Evolutionary conservation across 2,888 invertebrate genomes (phyloP).

Genomic region (Uloborus plumipes): DNA sequence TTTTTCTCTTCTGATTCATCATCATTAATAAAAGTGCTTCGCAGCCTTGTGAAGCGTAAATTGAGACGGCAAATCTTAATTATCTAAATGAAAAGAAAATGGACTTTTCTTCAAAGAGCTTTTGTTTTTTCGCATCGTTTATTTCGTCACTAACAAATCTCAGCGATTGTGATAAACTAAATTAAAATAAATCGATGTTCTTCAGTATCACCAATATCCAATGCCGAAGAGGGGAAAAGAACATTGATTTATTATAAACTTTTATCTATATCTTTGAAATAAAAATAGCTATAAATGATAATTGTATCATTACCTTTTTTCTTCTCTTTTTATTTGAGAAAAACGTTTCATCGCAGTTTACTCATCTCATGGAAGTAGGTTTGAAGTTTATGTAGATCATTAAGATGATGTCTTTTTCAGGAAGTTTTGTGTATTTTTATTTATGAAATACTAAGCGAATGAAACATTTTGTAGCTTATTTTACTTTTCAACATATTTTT

Average conservation of each 20-base stretch:
- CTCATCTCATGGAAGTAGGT: no score
- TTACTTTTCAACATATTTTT: no score
- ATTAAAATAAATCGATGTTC: constrained; percentile 54
- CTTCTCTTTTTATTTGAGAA: no score
- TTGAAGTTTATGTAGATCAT: no score
- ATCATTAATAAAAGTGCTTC: constrained; percentile 46
- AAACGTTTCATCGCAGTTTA: no score
- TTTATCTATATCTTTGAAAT: no score
- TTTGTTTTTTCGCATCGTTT: constrained; percentile 23
- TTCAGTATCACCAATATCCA: constrained; percentile 40
- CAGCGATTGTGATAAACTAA: constrained; percentile 41
- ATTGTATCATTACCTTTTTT: no score
- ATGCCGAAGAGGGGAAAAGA: constrained; percentile 15
- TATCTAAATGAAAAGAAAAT: constrained; percentile 38
- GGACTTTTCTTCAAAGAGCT: constrained; percentile 25
- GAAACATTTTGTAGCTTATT: no score
- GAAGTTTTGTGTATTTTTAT: no score
- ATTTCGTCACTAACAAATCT: constrained; percentile 27
- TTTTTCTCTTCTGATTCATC: constrained; percentile 34
- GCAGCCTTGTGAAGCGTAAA: constrained; percentile 32
- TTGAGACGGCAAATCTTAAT: constrained; percentile 31
- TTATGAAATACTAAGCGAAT: no score
- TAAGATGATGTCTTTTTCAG: no score
- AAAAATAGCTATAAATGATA: no score
- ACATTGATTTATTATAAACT: neutral